Base-by-base conservation (phyloP, 2,113 vertebrate genomes). In the Halichoeres trimaculatus region DNA sequence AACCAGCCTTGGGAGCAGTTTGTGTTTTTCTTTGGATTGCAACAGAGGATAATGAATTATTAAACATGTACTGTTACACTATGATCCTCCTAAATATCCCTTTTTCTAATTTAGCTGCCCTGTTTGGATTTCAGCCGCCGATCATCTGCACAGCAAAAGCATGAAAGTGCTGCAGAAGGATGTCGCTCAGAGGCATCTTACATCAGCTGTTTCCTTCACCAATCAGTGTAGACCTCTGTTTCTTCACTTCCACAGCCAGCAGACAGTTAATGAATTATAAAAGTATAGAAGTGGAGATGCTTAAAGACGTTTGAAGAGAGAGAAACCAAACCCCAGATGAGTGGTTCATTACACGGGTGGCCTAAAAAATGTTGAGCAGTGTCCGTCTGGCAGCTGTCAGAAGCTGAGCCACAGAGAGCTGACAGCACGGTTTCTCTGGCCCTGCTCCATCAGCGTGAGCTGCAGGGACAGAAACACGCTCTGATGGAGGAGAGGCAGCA, bases 341-440 rank as follows among this genome's bases (percentile, higher is more conserved):
- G 30, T 12, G 45, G 13, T 77, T 43, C 23, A 23, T 43, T 41
- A 9, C 34, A 35, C 0, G 19, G 57, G 34, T 34, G 7, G 71
- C 4, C 35, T 23, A 14, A 40, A n/a, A 22, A 30, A 8, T 54
- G 10, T 22, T 38, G 3, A 19, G 1, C 38, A 20, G 57, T 24
- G 76, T 24, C 63, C 22, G 19, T 38, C 26, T 53, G 26, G 0
- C 52, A 17, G 45, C 65, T 19, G 52, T 68, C 58, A 77, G 74
- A 63, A 17, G 68, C 45, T 20, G 60, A 14, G 72, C 19, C 77
- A 63, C 1, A 7, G 0, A 54, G 47, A 40, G 54, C 16, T 20
- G 64, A 58, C 70, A 47, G 64, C 45, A 26, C 12, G 48, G 8
- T 2, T 63, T 43, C 66, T 8, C 1, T 81, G 72, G 67, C 67